Percentiles rank a stretch among this genome's conserved stretches.
Evolutionary conservation across 2,113 vertebrate genomes (phyloP).

Genomic region (Bujurquina vittata): DNA sequence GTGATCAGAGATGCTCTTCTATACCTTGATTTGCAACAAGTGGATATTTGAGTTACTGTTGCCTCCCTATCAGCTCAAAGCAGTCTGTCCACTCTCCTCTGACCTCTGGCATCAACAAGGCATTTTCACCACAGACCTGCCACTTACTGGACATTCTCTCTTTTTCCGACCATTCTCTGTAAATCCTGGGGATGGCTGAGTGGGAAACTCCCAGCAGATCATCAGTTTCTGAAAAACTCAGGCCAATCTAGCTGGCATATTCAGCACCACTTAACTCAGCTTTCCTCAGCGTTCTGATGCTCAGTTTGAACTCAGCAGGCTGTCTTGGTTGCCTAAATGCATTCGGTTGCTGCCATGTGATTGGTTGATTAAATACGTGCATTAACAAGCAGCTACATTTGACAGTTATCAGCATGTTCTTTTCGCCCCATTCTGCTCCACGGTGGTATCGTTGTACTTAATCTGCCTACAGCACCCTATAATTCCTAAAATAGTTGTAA

Average conservation of each 20-base stretch:
- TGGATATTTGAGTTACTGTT: background rate
- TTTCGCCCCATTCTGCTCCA: too few relatives aligned
- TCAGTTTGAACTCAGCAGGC: background rate
- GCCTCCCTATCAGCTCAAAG: background rate
- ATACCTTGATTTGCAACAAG: background rate
- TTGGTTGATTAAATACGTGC: too few relatives aligned
- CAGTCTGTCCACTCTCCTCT: background rate
- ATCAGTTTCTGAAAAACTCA: too few relatives aligned
- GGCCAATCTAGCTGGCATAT: background rate
- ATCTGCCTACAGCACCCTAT: background rate
- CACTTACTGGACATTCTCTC: background rate
- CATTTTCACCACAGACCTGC: background rate
- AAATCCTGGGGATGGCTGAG: background rate
- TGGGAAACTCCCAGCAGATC: background rate
- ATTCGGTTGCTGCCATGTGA: too few relatives aligned
- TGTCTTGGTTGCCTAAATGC: background rate
- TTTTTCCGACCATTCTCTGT: background rate
- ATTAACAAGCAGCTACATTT: too few relatives aligned
- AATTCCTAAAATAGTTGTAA: background rate
- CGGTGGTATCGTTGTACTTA: too few relatives aligned
- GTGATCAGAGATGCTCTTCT: background rate
- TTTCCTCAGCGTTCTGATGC: background rate
- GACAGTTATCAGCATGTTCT: too few relatives aligned
- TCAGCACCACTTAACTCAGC: background rate
- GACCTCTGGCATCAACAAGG: too few relatives aligned